Evolutionary conservation across 2,113 vertebrate genomes (phyloP).

Genomic region (Motacilla alba): DNA sequence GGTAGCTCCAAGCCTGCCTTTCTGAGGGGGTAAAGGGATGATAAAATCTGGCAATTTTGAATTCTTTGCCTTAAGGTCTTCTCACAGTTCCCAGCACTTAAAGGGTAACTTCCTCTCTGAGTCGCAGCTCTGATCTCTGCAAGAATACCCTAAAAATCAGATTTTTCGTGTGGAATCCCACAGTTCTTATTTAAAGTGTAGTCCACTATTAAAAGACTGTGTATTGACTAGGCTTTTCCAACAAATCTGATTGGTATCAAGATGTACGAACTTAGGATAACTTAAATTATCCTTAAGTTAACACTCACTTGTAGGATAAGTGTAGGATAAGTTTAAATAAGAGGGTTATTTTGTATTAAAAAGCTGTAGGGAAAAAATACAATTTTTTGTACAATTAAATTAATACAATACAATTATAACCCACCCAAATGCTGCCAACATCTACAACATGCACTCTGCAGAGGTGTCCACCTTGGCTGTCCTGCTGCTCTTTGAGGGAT

Average conservation of each 20-base stretch:
- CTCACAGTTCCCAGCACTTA: neutral
- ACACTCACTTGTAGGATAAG: neutral
- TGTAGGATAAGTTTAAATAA: neutral
- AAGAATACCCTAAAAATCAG: accelerated
- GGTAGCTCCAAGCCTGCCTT: neutral
- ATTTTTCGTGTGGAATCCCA: neutral
- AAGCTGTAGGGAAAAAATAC: neutral
- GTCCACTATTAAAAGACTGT: neutral
- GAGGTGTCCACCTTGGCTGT: neutral
- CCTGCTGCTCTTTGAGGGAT: neutral
- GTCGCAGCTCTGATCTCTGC: neutral
- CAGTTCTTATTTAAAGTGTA: neutral
- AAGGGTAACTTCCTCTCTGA: neutral
- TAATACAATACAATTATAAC: neutral
- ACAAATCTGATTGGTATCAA: neutral
- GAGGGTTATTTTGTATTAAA: neutral
- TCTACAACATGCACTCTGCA: too few species aligned
- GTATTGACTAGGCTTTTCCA: neutral
- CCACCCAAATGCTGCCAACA: neutral
- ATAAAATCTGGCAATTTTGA: neutral
- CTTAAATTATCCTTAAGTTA: neutral
- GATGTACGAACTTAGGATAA: accelerated
- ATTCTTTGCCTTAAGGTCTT: neutral
- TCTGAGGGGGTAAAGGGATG: neutral
- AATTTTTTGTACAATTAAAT: too few species aligned